Base-by-base conservation (phyloP, 2,797 vertebrate species). In the Meriones psammophilus region DNA sequence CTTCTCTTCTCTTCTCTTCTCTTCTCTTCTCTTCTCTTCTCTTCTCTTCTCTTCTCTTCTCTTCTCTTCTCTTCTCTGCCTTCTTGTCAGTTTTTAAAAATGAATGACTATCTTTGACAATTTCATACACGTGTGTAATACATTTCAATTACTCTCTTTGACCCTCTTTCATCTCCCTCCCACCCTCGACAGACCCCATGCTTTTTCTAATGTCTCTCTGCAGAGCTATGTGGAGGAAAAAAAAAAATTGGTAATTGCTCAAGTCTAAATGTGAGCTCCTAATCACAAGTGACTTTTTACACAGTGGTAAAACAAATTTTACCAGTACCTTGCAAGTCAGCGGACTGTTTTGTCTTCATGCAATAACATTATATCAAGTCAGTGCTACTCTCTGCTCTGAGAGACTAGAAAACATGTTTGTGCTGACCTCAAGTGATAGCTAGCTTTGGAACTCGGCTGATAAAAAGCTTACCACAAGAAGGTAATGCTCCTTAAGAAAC, bases 221-320 rank as follows among this genome's bases (percentile, higher is more conserved):
- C 14, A 62, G 26, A 46, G 42, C 46, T 24, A n/a, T 10, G 8
- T 56, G 5, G 36, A 73, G 54, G 15, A 22, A 39, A 18, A 73
- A 78, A 58, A 58, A 58, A 77, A 73, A 10, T 13, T 46, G 30
- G 20, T 39, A n/a, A 62, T 62, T 64, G 24, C 8, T 46, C 4
- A 30, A 89, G 54, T 18, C 50, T 71, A 66, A 81, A 39, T 10
- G 8, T 64, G 14, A 91, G 58, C 58, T 92, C 46, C 77, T 15
- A 94, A 69, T 39, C n/a, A 56, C 26, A 91, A 88, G 81, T 91
- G 39, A 30, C 13, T 87, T 89, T 90, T 77, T 36, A 81, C 56
- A 56, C 17, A 7, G 60, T 74, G 50, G 14, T 78, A 78, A 81
- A 92, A 62, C 46, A 73, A 8, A 68, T n/a, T 60, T 83, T 33